Evolutionary conservation across 2,888 invertebrate genomes (phyloP), one percentile per base, ranked within the genome.

Genomic region (Gortyna flavago): DNA sequence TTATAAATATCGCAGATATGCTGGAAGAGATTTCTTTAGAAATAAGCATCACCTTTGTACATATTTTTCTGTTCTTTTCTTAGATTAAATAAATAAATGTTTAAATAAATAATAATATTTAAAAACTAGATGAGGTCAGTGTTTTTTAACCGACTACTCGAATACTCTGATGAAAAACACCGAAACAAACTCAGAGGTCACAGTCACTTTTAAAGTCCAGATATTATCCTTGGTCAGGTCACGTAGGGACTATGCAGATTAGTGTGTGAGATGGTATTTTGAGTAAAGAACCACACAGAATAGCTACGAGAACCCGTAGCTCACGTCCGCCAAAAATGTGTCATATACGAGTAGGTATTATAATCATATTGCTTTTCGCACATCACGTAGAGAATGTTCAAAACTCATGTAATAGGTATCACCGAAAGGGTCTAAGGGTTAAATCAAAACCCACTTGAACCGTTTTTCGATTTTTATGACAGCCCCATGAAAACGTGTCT

Each of bases 401-500:
- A 51, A 32, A n/a, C 18, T 75, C 6, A 9, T 35, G 35, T 21
- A 25, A 32, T 51, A 51, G 51, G 8, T 35, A n/a, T 44, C 3
- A 62, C 3, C 8, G n/a, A 77, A 62, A 32, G 21, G 13, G 8
- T 48, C 32, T 48, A 51, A 35, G 6, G 11, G n/a, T 32, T n/a
- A 25, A 32, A 41, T n/a, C 13, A 25, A 41, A 74, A 35, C 18
- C 21, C 9, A 29, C 16, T n/a, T n/a, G 8, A 44, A 48, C 16
- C 11, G 8, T 61, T 79, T 54, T 38, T 72, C 0, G 25, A 29
- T 61, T 54, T 66, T 41, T 32, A 67, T 64, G 57, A 29, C 4
- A 21, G 35, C n/a, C n/a, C 32, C 29, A 32, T 48, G 66, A 57
- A 32, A 81, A 67, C 38, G 35, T 35, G 61, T 48, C 35, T 57